phyloP scores from a whole-genome alignment of 1,140 invertebrate genomes.

The Drosophila suzukii region DNA sequence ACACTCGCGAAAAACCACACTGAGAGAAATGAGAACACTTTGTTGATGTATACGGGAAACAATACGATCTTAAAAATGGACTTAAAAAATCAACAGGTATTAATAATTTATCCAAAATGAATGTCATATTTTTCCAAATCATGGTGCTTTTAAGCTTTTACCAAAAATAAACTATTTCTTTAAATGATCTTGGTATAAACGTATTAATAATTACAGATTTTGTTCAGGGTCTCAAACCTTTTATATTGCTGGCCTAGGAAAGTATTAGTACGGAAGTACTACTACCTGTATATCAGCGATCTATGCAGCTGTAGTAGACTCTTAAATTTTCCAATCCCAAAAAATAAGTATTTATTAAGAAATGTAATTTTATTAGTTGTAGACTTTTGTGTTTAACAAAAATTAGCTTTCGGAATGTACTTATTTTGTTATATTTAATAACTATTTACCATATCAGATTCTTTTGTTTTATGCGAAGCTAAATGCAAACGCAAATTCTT shows the following conservation, averaged over 20 bases:
- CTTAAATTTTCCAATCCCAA: too few species aligned
- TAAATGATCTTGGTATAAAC: background rate
- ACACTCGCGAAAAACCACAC: conserved; percentile 5
- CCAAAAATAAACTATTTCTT: too few species aligned
- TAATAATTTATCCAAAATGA: background rate
- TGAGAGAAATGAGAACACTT: background rate
- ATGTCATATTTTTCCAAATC: background rate
- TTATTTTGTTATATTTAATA: background rate
- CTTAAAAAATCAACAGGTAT: too few species aligned
- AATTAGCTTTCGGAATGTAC: too few species aligned
- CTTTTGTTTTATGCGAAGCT: background rate
- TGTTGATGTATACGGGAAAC: too few species aligned
- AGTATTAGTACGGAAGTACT: background rate
- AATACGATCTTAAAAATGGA: too few species aligned
- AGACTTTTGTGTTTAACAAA: too few species aligned
- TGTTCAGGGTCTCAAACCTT: background rate
- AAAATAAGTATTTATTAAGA: too few species aligned
- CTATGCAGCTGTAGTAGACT: background rate
- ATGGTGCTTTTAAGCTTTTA: too few species aligned
- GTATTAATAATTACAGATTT: background rate
- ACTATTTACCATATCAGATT: background rate
- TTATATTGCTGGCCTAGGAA: background rate
- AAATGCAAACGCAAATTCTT: background rate
- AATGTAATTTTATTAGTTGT: too few species aligned
- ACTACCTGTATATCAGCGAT: background rate